phyloP scores from a whole-genome alignment of 2,113 vertebrate species.

The Pogona vitticeps region DNA sequence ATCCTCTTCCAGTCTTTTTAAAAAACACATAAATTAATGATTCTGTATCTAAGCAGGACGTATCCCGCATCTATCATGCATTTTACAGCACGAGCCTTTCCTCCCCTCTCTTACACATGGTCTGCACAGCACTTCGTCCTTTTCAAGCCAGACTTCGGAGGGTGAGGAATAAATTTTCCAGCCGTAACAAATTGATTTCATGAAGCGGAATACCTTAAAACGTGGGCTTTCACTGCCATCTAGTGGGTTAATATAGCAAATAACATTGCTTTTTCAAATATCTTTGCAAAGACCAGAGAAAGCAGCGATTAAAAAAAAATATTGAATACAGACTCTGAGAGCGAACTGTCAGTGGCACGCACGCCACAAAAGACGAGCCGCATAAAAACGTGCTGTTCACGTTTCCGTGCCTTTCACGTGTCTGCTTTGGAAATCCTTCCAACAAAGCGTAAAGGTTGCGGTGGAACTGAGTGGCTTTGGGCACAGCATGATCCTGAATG shows the following conservation, averaged over 20 bases:
- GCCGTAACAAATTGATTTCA: too few species aligned
- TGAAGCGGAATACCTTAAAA: background rate
- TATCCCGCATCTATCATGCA: background rate
- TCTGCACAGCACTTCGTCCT: too few species aligned
- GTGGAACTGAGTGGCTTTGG: background rate
- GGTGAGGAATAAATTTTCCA: too few species aligned
- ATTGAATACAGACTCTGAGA: background rate
- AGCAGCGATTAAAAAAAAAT: background rate
- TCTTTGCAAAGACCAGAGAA: background rate
- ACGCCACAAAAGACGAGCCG: background rate
- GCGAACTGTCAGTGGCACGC: background rate
- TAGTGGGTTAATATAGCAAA: slow-evolving; percentile 45
- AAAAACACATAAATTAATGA: background rate
- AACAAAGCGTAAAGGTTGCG: background rate
- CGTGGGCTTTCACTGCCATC: slow-evolving; percentile 41
- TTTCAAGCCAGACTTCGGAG: too few species aligned
- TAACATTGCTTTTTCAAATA: background rate
- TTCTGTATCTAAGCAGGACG: too few species aligned
- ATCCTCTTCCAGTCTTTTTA: background rate
- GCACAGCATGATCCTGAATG: background rate
- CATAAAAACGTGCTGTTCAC: too few species aligned
- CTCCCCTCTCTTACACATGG: background rate
- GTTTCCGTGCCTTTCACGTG: background rate
- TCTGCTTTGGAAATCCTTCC: background rate
- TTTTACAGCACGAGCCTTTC: background rate